phyloP scores from a whole-genome alignment of 2,113 vertebrate species.

The Myotis yumanensis region DNA sequence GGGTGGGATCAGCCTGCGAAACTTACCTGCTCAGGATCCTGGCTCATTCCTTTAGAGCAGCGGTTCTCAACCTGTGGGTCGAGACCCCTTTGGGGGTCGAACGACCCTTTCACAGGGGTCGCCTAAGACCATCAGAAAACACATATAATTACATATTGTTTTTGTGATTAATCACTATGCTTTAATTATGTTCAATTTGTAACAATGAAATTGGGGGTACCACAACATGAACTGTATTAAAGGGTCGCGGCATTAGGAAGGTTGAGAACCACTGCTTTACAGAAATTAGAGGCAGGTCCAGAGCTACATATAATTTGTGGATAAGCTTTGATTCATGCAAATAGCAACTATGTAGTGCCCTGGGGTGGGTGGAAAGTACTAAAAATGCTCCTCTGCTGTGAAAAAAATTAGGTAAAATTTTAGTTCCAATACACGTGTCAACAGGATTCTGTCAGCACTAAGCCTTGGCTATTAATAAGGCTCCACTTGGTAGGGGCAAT shows the following conservation, averaged over 20 bases:
- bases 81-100: too few species aligned
- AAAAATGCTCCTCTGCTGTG: background rate
- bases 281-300: background rate
- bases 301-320: background rate
- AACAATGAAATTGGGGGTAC: too few species aligned
- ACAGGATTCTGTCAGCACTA: background rate
- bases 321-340: background rate
- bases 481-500: background rate
- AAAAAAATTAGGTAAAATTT: background rate
- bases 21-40: background rate
- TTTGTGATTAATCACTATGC: too few species aligned
- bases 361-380: background rate
- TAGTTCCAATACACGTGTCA: background rate
- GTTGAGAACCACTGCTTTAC: background rate
- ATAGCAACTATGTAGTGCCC: background rate
- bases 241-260: too few species aligned
- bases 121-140: too few species aligned
- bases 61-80: too few species aligned
- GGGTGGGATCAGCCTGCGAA: background rate
- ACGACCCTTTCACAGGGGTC: too few species aligned
- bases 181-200: too few species aligned
- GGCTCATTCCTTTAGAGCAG: background rate
- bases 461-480: background rate
- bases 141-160: too few species aligned
- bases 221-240: too few species aligned